These are phyloP conservation scores for Pempheris klunzingeri DNA, from an alignment of 2,797 vertebrate genomes.

Conservation along the genomic window DNA sequence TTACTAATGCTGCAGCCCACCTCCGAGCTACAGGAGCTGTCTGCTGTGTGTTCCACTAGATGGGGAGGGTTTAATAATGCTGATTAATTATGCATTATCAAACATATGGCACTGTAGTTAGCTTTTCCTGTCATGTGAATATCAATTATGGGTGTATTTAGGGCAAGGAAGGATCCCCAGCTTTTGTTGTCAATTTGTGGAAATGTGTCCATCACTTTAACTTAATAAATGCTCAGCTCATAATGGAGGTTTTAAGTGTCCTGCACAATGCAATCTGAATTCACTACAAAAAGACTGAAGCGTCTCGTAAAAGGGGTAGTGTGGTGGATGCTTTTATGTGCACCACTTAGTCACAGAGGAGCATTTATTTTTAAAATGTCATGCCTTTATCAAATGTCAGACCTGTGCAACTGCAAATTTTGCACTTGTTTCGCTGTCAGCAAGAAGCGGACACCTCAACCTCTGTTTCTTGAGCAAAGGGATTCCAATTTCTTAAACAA, in stretches of 20 bases:
- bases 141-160: conserved; percentile 34
- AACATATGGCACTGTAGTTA: conserved; percentile 53
- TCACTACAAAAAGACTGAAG: conserved; percentile 2
- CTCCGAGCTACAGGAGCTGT: conserved; percentile 20
- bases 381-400: conserved; percentile 17
- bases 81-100: conserved; percentile 64
- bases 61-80: conserved; percentile 24
- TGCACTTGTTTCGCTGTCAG: not conserved
- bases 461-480: not conserved
- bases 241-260: conserved; percentile 1
- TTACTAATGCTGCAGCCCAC: conserved; percentile 11
- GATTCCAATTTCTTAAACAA: not conserved
- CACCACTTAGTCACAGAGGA: conserved; percentile 16
- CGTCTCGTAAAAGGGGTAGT: not conserved
- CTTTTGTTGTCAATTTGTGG: not conserved
- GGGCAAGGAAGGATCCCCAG: not conserved
- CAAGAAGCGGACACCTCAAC: not conserved
- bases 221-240: conserved; percentile 6
- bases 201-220: not conserved
- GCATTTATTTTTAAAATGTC: conserved; percentile 35
- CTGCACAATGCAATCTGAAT: not conserved
- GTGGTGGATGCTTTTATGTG: conserved; percentile 19
- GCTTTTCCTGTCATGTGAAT: conserved; percentile 42
- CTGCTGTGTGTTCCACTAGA: not conserved
- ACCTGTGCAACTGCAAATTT: not conserved